These are phyloP conservation scores for Ptychoptera contaminata DNA, from an alignment of 2,888 invertebrate species.

Conservation along the genomic window DNA sequence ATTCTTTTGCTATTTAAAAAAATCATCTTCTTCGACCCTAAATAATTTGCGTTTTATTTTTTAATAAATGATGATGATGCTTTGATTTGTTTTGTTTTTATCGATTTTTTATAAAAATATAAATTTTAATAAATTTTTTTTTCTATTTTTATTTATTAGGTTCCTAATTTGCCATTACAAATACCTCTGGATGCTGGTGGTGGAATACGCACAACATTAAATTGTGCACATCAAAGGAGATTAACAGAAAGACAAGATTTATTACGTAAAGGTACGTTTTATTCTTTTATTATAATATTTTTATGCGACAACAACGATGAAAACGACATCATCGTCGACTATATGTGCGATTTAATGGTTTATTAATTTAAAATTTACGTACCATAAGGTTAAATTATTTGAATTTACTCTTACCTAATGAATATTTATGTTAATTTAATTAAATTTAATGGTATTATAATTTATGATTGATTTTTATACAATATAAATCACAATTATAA, in stretches of 20 bases:
- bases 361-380: background rate
- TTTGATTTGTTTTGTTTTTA: too few relatives aligned
- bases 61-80: too few relatives aligned
- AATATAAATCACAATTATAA: too few relatives aligned
- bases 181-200: conserved; percentile 18
- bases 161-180: conserved; percentile 29
- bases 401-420: too few relatives aligned
- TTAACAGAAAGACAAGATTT: conserved; percentile 17
- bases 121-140: conserved; percentile 9
- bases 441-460: too few relatives aligned
- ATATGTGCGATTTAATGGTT: background rate
- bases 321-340: background rate
- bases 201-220: conserved; percentile 10
- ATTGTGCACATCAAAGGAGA: conserved; percentile 26
- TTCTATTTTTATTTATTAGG: conserved; percentile 16
- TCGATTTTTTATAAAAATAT: background rate
- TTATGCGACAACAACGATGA: too few relatives aligned
- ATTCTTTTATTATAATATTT: background rate
- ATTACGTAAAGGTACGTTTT: conserved; percentile 10
- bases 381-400: background rate
- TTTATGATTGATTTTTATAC: too few relatives aligned
- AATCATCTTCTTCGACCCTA: too few relatives aligned
- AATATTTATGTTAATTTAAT: too few relatives aligned
- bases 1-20: too few relatives aligned
- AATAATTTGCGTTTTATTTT: too few relatives aligned